phyloP scores from a whole-genome alignment of 1,140 invertebrate species.

The Colletes gigas region DNA sequence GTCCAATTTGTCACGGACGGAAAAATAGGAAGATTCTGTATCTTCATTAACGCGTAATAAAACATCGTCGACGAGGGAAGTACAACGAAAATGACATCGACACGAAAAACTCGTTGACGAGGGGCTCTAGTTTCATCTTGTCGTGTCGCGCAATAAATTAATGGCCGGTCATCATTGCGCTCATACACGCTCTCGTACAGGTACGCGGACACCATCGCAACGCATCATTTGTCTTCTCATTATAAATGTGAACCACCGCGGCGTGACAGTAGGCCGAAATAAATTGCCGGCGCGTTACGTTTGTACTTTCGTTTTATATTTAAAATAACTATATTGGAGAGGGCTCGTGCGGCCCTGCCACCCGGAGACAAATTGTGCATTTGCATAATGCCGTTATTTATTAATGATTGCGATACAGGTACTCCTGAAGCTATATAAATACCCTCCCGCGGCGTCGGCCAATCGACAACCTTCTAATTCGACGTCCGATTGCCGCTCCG shows the following conservation, averaged over 20 bases:
- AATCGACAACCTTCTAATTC: slow-evolving; percentile 63
- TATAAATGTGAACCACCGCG: slow-evolving; percentile 72
- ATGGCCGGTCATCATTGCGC: slow-evolving; percentile 60
- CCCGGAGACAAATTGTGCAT: slow-evolving; percentile 74
- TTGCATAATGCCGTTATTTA: slow-evolving; percentile 77
- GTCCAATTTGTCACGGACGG: background rate
- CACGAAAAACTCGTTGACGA: slow-evolving; percentile 63
- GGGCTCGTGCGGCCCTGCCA: slow-evolving; percentile 43
- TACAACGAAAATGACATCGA: slow-evolving; percentile 59
- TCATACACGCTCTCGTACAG: slow-evolving; percentile 52
- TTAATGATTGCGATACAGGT: slow-evolving; percentile 66
- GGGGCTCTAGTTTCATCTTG: slow-evolving; percentile 50
- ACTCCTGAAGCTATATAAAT: slow-evolving; percentile 58
- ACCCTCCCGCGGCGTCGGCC: slow-evolving; percentile 57
- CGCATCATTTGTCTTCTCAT: slow-evolving; percentile 72
- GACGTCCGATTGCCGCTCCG: slow-evolving; percentile 43
- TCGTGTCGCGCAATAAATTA: slow-evolving; percentile 67
- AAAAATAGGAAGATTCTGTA: slow-evolving; percentile 6
- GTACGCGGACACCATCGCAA: slow-evolving; percentile 57
- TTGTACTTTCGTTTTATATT: slow-evolving; percentile 77
- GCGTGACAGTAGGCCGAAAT: slow-evolving; percentile 65
- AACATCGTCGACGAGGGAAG: slow-evolving; percentile 37
- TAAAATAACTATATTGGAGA: slow-evolving; percentile 65
- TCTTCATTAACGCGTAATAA: slow-evolving; percentile 59
- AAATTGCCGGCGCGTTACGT: slow-evolving; percentile 72